Evolutionary conservation across 2,797 vertebrate genomes (phyloP), one percentile per base, ranked within the genome.

Genomic region (Danio kyathit): DNA sequence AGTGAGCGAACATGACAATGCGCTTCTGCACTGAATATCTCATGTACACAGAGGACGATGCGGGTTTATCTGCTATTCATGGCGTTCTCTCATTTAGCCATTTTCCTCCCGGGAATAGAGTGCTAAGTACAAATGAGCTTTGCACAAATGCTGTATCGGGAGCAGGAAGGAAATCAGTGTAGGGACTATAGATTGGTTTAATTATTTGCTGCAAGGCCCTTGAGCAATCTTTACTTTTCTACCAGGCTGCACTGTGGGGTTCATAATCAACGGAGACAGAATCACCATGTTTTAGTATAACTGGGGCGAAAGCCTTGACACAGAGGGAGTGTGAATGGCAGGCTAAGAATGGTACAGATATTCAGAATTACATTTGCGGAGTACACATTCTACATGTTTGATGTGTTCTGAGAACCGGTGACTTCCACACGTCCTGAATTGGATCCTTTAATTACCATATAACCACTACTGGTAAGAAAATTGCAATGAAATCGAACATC

Each of bases 181-280:
- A 7, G 41, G 48, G 79, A 66, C 60, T 80, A 74, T 59, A 80
- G 79, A 80, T 66, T 74, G 70, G 70, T 74, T 80, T 80, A 66
- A 80, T 80, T 80, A 80, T 80, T 74, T 41, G 49, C 48, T 56
- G 70, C 8, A 1, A 48, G 61, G 67, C 59, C 67, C 67, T 71
- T 61, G 67, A 71, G 67, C 48, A 61, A 43, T 63, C 38, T 63
- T 52, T 38, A 64, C 21, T 64, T 54, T 78, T 54, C 17, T 63
- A 71, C 17, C 38, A 63, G 46, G 57, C 69, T 54, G 70, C 41
- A 17, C n/a, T 57, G 29, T 17, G 19, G n/a, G 19, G 40, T 71
- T 71, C 6, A 72, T 40, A 43, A 17, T 12, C 56, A 54, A 79
- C 56, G 16, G 46, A 59, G 46, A 72, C 49, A 56, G 40, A 56